Evolutionary conservation across 2,888 invertebrate genomes (phyloP).

Genomic region (Aromia moschata): DNA sequence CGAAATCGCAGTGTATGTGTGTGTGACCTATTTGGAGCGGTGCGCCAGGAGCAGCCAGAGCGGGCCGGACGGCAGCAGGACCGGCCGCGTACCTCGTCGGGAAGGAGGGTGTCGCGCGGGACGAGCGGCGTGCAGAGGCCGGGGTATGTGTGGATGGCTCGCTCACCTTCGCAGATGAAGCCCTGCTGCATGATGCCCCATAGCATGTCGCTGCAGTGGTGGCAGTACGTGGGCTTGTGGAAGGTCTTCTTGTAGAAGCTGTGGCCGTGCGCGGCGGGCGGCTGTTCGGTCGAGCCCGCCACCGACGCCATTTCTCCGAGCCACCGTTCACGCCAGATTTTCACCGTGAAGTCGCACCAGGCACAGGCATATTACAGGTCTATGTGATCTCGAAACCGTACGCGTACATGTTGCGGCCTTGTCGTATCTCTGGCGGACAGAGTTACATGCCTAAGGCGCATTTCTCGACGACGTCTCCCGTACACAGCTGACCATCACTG

Average conservation of each 20-base stretch:
- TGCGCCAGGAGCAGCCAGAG: conserved; percentile 28
- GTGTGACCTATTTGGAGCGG: conserved; percentile 38
- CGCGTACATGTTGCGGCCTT: conserved; percentile 65
- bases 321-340: conserved; percentile 71
- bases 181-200: conserved; percentile 99
- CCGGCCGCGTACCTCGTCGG: conserved; percentile 26
- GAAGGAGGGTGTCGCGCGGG: conserved; percentile 24
- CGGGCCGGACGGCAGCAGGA: conserved; percentile 28
- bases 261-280: conserved; percentile 84
- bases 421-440: conserved; percentile 57
- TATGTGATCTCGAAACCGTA: conserved; percentile 70
- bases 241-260: conserved; percentile 99
- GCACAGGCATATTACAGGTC: conserved; percentile 66
- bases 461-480: conserved; percentile 56
- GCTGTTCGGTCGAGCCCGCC: conserved; percentile 59
- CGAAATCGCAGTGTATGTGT: conserved; percentile 18
- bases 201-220: conserved; percentile 99
- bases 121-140: conserved; percentile 12
- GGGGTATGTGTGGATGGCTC: no score
- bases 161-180: conserved; percentile 98
- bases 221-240: conserved; percentile 99
- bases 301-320: conserved; percentile 69
- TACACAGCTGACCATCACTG: conserved; percentile 61
- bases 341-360: conserved; percentile 67
- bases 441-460: conserved; percentile 62